Evolutionary conservation across 2,797 vertebrate genomes (phyloP), one percentile per base, ranked within the genome.

Genomic region (Phrynocephalus guinanensis): DNA sequence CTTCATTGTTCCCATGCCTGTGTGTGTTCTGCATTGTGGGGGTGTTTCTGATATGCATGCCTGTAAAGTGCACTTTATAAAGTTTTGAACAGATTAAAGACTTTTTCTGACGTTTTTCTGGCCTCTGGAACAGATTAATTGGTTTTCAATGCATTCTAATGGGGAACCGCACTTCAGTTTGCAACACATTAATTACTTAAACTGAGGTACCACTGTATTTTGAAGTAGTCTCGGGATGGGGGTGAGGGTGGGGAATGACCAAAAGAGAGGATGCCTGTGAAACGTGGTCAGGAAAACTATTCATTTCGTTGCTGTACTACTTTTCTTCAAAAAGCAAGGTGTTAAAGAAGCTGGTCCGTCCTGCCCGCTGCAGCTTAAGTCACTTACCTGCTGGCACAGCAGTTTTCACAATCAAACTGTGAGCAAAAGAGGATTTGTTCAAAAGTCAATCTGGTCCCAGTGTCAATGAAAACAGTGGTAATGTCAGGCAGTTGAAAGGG

Each of bases 381-480:
- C n/a, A 50, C 82, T 84, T 48, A 79, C 44, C 77, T 63, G 67
- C 76, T 73, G 76, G 82, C 67, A 26, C 28, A 84, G 68, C 82
- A 80, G 48, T 15, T 79, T 33, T 79, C 82, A 80, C 10, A 6
- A 2, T 22, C 87, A 44, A 20, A 79, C 9, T 48, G 52, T 26
- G 22, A 72, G 79, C 75, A n/a, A 63, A 24, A 72, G 26, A 13
- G 79, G 20, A 44, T 60, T 90, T 77, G 3, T 86, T 85, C 77
- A 9, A 67, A 88, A 84, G 33, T 79, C 66, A 60, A 1, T 91
- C 79, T 80, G 80, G 83, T 38, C 82, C 38, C 71, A 20, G n/a
- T 84, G 10, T 85, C 79, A 86, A 70, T 67, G 72, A 86, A 91
- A 90, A 30, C 78, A 81, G 28, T 90, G 88, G 66, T 79, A 86